phyloP scores from a whole-genome alignment of 1,140 invertebrate species.

The Leptinotarsa undecemlineata region DNA sequence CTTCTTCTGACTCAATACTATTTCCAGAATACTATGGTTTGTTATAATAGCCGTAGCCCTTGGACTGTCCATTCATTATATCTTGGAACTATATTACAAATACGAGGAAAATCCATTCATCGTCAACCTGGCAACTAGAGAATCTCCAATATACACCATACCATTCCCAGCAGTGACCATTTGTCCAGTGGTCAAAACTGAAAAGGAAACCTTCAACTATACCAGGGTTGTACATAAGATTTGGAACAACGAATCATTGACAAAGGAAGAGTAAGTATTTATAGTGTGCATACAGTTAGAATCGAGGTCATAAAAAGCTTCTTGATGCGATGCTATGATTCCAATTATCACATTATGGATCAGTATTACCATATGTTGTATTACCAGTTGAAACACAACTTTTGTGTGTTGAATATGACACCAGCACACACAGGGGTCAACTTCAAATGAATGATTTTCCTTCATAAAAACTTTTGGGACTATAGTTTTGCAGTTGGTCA shows the following conservation, averaged over 20 bases:
- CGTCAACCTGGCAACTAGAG: slow-evolving; percentile 58
- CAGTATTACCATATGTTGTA: no score
- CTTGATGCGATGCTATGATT: no score
- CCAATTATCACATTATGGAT: no score
- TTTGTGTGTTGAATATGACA: no score
- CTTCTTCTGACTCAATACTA: background rate
- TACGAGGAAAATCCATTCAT: slow-evolving; percentile 61
- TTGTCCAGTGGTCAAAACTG: slow-evolving; percentile 55
- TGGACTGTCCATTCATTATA: slow-evolving; percentile 53
- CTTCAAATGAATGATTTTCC: no score
- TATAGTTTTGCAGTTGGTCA: no score
- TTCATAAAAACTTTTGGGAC: no score
- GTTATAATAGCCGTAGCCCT: slow-evolving; percentile 54
- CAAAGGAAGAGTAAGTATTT: slow-evolving; percentile 32
- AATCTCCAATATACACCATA: slow-evolving; percentile 59
- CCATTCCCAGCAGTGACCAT: slow-evolving; percentile 61
- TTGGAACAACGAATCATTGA: slow-evolving; percentile 27
- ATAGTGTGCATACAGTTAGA: no score
- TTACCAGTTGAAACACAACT: no score
- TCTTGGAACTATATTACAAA: slow-evolving; percentile 56
- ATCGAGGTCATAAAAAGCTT: no score
- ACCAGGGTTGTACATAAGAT: slow-evolving; percentile 33
- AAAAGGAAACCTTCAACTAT: slow-evolving; percentile 34
- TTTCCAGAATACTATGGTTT: slow-evolving; percentile 58
- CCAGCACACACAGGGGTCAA: no score